Conservation (phyloP, 2,113 vertebrate species). For the Petroica traversi region DNA sequence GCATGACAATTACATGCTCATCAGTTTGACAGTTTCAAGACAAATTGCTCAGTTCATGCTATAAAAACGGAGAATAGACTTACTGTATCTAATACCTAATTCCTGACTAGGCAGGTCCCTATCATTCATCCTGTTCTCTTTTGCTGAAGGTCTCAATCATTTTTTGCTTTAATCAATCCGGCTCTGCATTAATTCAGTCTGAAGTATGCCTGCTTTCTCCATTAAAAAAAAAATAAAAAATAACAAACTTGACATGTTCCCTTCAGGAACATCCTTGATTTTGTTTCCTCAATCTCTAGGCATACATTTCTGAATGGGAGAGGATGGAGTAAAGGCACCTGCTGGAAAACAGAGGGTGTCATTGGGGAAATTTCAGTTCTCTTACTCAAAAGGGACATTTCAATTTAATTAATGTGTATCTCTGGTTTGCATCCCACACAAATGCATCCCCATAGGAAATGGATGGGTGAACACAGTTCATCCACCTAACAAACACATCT, state of each 20-base stretch:
- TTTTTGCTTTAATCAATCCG: neutral
- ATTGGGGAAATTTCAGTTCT: neutral
- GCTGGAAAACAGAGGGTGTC: neutral
- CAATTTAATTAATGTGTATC: neutral
- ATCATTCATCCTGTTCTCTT: neutral
- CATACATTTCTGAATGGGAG: neutral
- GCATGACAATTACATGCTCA: slow-evolving; percentile 32
- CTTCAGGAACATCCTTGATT: neutral
- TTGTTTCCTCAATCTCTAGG: neutral
- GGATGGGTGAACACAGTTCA: neutral
- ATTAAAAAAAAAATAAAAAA: neutral
- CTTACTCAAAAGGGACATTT: neutral
- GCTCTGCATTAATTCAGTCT: neutral
- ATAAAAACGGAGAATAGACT: neutral
- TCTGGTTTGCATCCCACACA: neutral
- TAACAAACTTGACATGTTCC: fast-evolving
- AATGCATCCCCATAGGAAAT: neutral
- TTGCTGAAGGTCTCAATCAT: neutral
- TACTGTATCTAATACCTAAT: neutral
- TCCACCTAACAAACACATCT: neutral
- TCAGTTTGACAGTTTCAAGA: neutral
- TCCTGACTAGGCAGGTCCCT: neutral
- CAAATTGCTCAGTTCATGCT: slow-evolving; percentile 3
- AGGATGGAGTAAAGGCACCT: neutral
- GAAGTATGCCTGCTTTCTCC: neutral